Evolutionary conservation across 2,888 invertebrate genomes (phyloP), one percentile per base, ranked within the genome.

Genomic region (Silvanus unidentatus): DNA sequence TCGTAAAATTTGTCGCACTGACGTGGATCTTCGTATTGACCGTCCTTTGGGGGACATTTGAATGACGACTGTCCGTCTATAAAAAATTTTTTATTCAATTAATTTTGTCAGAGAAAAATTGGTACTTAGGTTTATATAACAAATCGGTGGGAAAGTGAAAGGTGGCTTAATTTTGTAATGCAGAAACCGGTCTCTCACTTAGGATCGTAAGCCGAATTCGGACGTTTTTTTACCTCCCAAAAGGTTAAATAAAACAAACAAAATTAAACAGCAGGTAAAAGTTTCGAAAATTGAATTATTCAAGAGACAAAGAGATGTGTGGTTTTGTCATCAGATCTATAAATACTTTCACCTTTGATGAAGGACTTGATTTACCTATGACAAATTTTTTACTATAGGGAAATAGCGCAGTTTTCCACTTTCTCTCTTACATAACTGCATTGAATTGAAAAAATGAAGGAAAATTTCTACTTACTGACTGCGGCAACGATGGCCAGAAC

Each of bases 1-100:
- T 85, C 79, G 73, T 85, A 89, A 73, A 78, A 93, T 72, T 89
- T 90, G 75, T 93, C 93, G 66, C 93, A 93, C 68, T 92, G 91
- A 27, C 77, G 71, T 0, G 80, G 66, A 65, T 93, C 88, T 58
- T 85, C 85, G 65, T 84, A 92, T 63, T 86, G 85, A 2, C 90
- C 92, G 61, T 87, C 82, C 63, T 89, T 85, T 43, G 77, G 76
- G 5, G 91, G 91, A 65, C 93, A 93, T 70, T 82, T 80, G 74
- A 81, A 91, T n/a, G n/a, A n/a, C n/a, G n/a, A n/a, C n/a, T n/a
- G n/a, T n/a, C n/a, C 10, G 8, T 28, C 28, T 28, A 6, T 28
- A 10, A 28, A 28, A 28, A 8, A 28, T 28, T 10, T 28, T 28
- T 8, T 28, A 8, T 28, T 10, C 8, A 28, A 28, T 28, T 28